Evolutionary conservation across 2,113 vertebrate species (phyloP), one percentile per base, ranked within the genome.

Genomic region (Ovibos moschatus): DNA sequence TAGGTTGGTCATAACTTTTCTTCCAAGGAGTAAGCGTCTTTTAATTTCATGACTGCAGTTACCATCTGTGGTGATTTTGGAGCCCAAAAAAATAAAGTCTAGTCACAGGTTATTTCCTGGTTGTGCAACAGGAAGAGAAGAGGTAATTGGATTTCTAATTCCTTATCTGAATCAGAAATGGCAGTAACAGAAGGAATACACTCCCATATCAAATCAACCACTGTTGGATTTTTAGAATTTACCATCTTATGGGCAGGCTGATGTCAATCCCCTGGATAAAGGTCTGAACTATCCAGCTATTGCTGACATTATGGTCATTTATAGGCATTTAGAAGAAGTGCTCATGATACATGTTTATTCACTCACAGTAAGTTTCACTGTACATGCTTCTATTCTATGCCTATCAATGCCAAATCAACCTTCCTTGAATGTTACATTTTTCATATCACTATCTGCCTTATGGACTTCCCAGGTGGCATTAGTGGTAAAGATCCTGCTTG

Each of bases 81-180:
- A 45, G 45, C 45, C 45, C 45, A 1, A 0, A 8, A 45, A 45
- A 8, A 45, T 45, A 45, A 45, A 45, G 45, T 45, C 45, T 83
- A 94, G 23, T 50, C 90, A 36, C 3, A 88, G 53, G 53, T 92
- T 89, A 78, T 10, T 71, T 74, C 23, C 83, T 94, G 62, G 71
- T 71, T 33, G 23, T 53, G 47, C 91, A 36, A 78, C 53, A 28
- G 23, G 87, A 50, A 89, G 60, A 91, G 91, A 95, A 62, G 47
- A 71, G 43, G 60, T 57, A 53, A 87, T 21, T 79, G 7, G 21
- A 78, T 87, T 96, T 96, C 87, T 92, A 82, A 78, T 89, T 36
- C 47, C 62, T 84, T 87, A 76, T 15, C 55, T 93, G 21, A 95
- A 91, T 83, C 36, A 94, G 94, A 97, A 93, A 58, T 67, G 51